Evolutionary conservation across 2,797 vertebrate species (phyloP).

Genomic region (Chrosomus eos): DNA sequence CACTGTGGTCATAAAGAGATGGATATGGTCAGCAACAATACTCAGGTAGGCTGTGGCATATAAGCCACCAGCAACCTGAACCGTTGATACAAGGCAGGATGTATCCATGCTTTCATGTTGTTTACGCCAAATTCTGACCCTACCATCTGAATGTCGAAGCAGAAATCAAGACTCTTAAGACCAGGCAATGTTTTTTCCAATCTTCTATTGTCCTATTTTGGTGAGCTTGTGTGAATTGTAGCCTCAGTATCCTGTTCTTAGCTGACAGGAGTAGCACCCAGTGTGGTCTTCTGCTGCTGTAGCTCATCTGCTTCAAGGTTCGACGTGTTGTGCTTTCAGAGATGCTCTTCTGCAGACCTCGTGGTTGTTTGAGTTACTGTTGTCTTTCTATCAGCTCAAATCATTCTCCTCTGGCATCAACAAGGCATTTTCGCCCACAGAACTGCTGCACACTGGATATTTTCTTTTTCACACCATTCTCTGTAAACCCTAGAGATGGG

Average conservation of each 20-base stretch:
- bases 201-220: not conserved
- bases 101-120: not conserved
- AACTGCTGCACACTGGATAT: not conserved
- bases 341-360: not conserved
- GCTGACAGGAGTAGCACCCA: not conserved
- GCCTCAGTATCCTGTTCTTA: not conserved
- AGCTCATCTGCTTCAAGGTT: not conserved
- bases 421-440: conserved; percentile 46
- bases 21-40: not conserved
- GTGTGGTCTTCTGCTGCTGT: not conserved
- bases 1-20: not conserved
- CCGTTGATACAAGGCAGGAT: not conserved
- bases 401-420: conserved; percentile 53
- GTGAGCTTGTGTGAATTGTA: not conserved
- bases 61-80: not conserved
- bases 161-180: not conserved
- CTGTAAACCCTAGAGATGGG: not conserved
- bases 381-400: too few relatives aligned
- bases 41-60: not conserved
- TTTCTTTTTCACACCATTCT: not conserved
- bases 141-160: not conserved
- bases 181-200: not conserved
- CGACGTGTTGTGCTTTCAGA: not conserved
- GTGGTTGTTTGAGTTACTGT: not conserved
- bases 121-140: not conserved